These are phyloP conservation scores for Probosciger aterrimus DNA, from an alignment of 2,113 vertebrate species.

Conservation along the genomic window DNA sequence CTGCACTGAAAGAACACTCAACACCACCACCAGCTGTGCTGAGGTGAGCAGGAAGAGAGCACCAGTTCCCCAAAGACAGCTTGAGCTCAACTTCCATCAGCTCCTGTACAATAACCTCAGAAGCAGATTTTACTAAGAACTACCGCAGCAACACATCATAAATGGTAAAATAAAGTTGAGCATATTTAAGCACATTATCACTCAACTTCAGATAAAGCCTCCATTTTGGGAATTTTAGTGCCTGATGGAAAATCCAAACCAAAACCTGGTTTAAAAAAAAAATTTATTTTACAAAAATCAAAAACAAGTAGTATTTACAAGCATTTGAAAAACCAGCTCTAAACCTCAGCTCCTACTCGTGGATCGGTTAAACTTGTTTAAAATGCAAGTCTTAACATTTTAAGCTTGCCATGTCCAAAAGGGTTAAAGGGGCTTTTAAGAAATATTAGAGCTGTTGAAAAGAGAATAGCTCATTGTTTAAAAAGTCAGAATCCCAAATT, in stretches of 20 bases:
- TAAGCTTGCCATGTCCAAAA: not conserved
- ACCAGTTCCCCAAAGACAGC: not conserved
- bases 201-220: not conserved
- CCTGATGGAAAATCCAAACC: conserved; percentile 55
- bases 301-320: conserved; percentile 82
- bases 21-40: not conserved
- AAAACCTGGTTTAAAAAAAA: conserved; percentile 66
- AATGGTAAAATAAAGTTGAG: not conserved
- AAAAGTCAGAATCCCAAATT: conserved; percentile 9
- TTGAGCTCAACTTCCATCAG: not conserved
- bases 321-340: conserved; percentile 76
- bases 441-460: not conserved
- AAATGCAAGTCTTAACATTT: conserved; percentile 59
- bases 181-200: not conserved
- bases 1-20: not conserved
- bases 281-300: conserved; percentile 86
- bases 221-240: not conserved
- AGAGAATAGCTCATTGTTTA: conserved; percentile 1
- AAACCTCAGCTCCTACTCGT: conserved; percentile 56
- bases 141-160: not conserved
- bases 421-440: not conserved
- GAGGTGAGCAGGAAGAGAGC: not conserved
- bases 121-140: not conserved
- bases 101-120: not conserved
- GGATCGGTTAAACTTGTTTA: conserved; percentile 58